Conservation (phyloP, 1,140 invertebrate species). For the Physella acuta region DNA sequence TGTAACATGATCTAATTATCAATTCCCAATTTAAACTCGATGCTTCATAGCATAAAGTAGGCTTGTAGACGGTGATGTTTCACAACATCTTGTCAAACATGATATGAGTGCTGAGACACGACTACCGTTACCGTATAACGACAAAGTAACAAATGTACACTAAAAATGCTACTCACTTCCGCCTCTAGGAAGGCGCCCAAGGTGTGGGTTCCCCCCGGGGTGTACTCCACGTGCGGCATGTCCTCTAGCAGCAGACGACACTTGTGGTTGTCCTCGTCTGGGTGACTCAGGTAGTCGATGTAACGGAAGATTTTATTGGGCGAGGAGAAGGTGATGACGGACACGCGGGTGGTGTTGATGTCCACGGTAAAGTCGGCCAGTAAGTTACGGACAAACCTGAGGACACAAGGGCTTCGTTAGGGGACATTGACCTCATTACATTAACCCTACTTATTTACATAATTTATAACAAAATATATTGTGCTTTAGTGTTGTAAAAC, state of each 20-base stretch:
- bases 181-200: constrained; percentile 70
- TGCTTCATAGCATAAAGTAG: no score
- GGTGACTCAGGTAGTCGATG: constrained; percentile 68
- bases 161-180: constrained; percentile 61
- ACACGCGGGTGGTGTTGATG: constrained; percentile 67
- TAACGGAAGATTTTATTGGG: constrained; percentile 64
- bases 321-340: constrained; percentile 72
- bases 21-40: no score
- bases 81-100: no score
- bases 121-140: no score
- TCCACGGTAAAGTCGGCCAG: constrained; percentile 73
- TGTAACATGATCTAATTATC: no score
- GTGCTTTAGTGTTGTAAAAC: no score
- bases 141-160: neutral
- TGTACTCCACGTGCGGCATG: constrained; percentile 67
- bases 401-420: no score
- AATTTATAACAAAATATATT: no score
- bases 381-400: constrained; percentile 71
- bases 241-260: constrained; percentile 69
- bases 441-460: no score
- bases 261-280: constrained; percentile 64
- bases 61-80: no score
- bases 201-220: constrained; percentile 72
- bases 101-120: no score
- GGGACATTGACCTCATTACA: no score